phyloP scores from a whole-genome alignment of 2,888 invertebrate genomes.

The Rhogogaster chlorosoma region DNA sequence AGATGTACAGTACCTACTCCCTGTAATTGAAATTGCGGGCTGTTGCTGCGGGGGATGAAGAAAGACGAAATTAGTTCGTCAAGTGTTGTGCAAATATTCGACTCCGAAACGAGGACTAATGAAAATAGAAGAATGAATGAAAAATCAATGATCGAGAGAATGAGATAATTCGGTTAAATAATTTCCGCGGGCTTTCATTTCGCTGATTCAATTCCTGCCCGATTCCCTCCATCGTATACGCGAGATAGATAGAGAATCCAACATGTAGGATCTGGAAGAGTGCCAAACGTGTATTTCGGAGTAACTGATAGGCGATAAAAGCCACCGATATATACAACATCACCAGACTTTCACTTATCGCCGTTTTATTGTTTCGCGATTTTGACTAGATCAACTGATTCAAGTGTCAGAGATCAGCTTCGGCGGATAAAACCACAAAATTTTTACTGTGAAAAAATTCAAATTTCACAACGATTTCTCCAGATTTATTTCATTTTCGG shows the following conservation, averaged over 20 bases:
- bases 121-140: neutral
- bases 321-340: neutral
- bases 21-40: neutral
- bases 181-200: neutral
- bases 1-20: neutral
- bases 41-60: neutral
- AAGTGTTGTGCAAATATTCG: too few species aligned
- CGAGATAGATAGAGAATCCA: neutral
- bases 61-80: neutral
- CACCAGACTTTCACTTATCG: neutral
- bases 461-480: neutral
- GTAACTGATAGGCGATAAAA: neutral
- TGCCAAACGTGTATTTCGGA: neutral
- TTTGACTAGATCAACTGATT: neutral
- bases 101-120: too few species aligned
- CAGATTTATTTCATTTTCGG: neutral
- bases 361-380: neutral
- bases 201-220: neutral
- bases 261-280: neutral
- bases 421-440: neutral
- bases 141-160: neutral
- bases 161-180: too few species aligned
- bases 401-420: neutral
- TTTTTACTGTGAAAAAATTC: too few species aligned
- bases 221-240: neutral